Percentiles rank a stretch among this genome's conserved stretches.
Evolutionary conservation across 2,888 invertebrate species (phyloP).

Genomic region (Proisotoma minuta): DNA sequence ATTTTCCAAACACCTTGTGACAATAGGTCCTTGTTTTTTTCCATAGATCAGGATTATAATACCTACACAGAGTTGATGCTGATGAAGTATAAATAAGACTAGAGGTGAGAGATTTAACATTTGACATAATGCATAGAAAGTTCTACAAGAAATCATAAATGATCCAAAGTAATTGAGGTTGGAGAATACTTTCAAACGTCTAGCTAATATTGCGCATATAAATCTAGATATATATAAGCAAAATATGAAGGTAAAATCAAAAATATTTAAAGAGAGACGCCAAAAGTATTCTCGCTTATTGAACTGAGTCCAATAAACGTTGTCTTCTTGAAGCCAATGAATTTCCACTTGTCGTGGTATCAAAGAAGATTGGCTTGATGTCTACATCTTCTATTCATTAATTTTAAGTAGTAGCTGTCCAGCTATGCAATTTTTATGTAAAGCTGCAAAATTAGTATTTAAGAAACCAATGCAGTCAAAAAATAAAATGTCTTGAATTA

Average conservation of each 20-base stretch:
- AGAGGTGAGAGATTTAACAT: constrained; percentile 37
- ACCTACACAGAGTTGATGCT: constrained; percentile 39
- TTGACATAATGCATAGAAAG: constrained; percentile 26
- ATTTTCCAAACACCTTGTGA: no score
- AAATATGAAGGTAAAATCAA: constrained; percentile 39
- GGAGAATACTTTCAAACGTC: neutral
- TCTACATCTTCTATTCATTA: constrained; percentile 20
- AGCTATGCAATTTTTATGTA: no score
- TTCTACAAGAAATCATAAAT: constrained; percentile 28
- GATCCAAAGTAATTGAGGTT: constrained; percentile 26
- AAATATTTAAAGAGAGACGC: constrained; percentile 37
- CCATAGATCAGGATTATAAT: constrained; percentile 43
- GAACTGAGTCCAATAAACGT: constrained; percentile 45
- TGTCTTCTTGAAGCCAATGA: constrained; percentile 37
- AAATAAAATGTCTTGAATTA: no score
- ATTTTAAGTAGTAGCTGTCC: neutral
- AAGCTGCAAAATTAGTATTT: no score
- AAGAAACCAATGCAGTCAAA: no score
- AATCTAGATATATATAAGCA: constrained; percentile 31
- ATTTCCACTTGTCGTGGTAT: constrained; percentile 25
- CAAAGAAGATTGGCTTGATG: constrained; percentile 37
- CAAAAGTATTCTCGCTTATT: constrained; percentile 37
- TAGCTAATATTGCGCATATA: neutral
- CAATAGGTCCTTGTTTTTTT: neutral
- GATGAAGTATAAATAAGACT: constrained; percentile 41